A percentile compares a stretch with the other conserved stretches of the same genome.
These are phyloP conservation scores for Sorex maritimensis DNA, from an alignment of 2,797 vertebrate species.

Conservation along the genomic window DNA sequence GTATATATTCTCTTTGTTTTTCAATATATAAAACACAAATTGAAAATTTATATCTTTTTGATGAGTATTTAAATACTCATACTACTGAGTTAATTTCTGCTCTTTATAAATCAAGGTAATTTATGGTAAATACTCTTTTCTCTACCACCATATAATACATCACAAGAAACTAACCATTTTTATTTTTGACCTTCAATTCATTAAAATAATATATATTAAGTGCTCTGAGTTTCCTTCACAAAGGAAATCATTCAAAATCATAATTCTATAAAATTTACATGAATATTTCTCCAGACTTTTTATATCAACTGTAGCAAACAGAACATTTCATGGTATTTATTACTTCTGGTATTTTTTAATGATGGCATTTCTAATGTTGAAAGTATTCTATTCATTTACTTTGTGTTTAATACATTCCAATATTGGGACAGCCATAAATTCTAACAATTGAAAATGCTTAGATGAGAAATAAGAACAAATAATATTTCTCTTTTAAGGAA, in stretches of 20 bases:
- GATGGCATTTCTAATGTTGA: neutral
- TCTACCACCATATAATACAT: neutral
- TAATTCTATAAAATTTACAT: neutral
- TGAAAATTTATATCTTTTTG: too few species aligned
- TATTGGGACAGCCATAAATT: neutral
- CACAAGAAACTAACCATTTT: neutral
- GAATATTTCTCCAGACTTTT: slow-evolving; percentile 19
- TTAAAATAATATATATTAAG: neutral
- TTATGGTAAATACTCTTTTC: neutral
- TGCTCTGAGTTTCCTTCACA: neutral
- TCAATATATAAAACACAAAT: too few species aligned
- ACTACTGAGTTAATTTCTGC: neutral
- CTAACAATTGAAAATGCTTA: neutral
- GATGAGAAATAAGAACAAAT: neutral
- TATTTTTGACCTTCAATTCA: neutral
- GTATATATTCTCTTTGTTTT: too few species aligned
- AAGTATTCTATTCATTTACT: neutral
- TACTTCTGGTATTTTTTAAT: slow-evolving; percentile 56
- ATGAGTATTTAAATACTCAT: neutral
- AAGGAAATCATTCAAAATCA: slow-evolving; percentile 35
- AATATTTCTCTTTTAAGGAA: neutral
- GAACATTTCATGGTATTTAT: neutral
- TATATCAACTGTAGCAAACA: neutral
- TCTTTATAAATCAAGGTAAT: slow-evolving; percentile 34
- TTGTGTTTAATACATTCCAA: slow-evolving; percentile 12